phyloP scores from a whole-genome alignment of 2,113 vertebrate species.

The Neotoma lepida region DNA sequence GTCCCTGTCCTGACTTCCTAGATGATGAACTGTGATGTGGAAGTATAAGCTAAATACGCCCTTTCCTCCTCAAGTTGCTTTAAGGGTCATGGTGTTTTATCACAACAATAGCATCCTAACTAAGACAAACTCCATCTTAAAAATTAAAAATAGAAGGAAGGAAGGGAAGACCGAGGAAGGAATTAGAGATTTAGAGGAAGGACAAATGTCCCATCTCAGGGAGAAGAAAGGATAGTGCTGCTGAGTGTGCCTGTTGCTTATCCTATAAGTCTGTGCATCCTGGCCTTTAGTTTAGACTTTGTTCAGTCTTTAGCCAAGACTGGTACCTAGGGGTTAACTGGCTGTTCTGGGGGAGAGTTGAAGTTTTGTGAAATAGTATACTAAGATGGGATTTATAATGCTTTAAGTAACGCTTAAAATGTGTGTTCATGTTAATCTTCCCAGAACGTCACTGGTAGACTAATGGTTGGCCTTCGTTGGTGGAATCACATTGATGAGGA shows the following conservation, averaged over 20 bases:
- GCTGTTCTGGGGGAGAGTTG: neutral
- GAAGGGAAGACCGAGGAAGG: neutral
- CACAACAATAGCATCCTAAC: neutral
- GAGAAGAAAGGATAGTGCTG: neutral
- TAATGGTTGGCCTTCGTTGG: slow-evolving; percentile 97
- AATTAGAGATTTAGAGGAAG: neutral
- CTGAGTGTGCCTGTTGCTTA: neutral
- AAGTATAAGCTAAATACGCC: neutral
- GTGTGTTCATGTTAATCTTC: slow-evolving; percentile 6
- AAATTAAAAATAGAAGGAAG: neutral
- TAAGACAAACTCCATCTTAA: neutral
- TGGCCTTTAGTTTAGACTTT: neutral
- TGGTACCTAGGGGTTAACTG: neutral
- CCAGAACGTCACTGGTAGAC: slow-evolving; percentile 94
- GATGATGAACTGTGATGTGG: neutral
- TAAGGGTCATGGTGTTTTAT: neutral
- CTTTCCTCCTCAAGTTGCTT: neutral
- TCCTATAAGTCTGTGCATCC: neutral
- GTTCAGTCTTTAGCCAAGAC: neutral
- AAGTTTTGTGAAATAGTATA: slow-evolving; percentile 1
- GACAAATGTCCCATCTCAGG: neutral
- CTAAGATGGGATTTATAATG: neutral
- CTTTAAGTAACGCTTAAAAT: slow-evolving; percentile 28
- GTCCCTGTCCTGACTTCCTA: neutral
- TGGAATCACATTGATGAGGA: slow-evolving; percentile 99